A percentile compares a stretch with the other conserved stretches of the same genome.
These are phyloP conservation scores for Pycnomerus fuliginosus DNA, from an alignment of 2,888 invertebrate species.

Conservation along the genomic window DNA sequence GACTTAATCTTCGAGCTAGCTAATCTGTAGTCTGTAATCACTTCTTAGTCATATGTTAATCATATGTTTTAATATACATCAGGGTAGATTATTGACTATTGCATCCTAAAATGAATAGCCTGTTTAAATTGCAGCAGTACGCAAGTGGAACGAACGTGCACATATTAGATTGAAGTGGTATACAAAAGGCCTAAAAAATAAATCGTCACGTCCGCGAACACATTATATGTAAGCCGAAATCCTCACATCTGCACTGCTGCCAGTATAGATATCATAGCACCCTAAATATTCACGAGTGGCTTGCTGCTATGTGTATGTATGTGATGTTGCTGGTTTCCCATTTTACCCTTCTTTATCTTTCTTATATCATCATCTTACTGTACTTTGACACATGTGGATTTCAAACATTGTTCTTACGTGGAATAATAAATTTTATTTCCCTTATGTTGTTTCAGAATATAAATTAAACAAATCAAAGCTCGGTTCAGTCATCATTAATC, in stretches of 20 bases:
- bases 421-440: conserved; percentile 42
- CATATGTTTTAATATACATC: too few relatives aligned
- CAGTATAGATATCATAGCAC: conserved; percentile 46
- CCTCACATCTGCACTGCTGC: conserved; percentile 39
- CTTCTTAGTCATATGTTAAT: too few relatives aligned
- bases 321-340: conserved; percentile 38
- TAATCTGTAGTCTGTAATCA: too few relatives aligned
- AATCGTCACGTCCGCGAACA: conserved; percentile 37
- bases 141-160: too few relatives aligned
- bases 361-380: conserved; percentile 41
- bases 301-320: conserved; percentile 45
- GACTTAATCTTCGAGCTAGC: too few relatives aligned
- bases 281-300: conserved; percentile 52
- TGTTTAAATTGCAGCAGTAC: too few relatives aligned
- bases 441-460: too few relatives aligned
- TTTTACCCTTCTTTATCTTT: conserved; percentile 42
- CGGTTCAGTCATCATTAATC: too few relatives aligned
- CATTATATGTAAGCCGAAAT: conserved; percentile 34
- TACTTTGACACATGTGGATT: conserved; percentile 42
- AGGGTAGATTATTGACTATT: too few relatives aligned
- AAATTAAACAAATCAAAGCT: too few relatives aligned
- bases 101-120: too few relatives aligned
- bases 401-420: conserved; percentile 42
- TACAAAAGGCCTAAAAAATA: conserved; percentile 35
- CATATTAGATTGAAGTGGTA: too few relatives aligned